Percentiles rank a stretch among this genome's conserved stretches.
Conservation (phyloP, 2,888 invertebrate species). For the Abscondita cerata region DNA sequence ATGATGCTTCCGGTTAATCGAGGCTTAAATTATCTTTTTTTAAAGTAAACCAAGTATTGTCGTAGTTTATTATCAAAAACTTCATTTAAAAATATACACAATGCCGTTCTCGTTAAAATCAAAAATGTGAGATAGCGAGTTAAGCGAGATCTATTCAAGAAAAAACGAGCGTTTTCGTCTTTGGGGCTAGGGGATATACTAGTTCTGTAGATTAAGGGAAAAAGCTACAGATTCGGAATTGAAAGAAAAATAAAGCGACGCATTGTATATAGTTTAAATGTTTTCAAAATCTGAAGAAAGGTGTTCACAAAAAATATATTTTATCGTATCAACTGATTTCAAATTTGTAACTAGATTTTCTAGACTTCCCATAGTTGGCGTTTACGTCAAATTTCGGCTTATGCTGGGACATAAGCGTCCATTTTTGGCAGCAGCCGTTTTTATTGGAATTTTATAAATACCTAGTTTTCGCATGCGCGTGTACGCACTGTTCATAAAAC, state of each 20-base stretch:
- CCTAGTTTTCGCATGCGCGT: constrained; percentile 39
- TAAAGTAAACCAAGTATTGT: not conserved
- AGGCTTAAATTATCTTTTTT: constrained; percentile 6
- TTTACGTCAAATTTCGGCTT: constrained; percentile 38
- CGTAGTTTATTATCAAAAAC: constrained; percentile 4
- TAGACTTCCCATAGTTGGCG: constrained; percentile 18
- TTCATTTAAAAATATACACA: constrained; percentile 25
- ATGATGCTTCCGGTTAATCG: constrained; percentile 39
- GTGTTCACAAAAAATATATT: constrained; percentile 1
- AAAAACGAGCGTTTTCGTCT: not conserved
- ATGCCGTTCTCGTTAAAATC: not conserved
- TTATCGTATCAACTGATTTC: constrained; percentile 35
- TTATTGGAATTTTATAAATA: constrained; percentile 35
- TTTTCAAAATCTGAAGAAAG: constrained; percentile 5
- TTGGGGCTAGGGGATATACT: constrained; percentile 1
- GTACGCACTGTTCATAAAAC: constrained; percentile 44
- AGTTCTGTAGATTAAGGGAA: not conserved
- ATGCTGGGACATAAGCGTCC: constrained; percentile 48
- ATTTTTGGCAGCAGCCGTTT: constrained; percentile 23
- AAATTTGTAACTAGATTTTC: constrained; percentile 29
- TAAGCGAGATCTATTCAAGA: not conserved
- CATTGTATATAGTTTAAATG: constrained; percentile 15
- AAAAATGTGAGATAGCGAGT: not conserved
- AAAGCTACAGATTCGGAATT: not conserved
- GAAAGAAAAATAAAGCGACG: not conserved